Conservation (phyloP, 2,888 invertebrate species). For the Volucella inanis region DNA sequence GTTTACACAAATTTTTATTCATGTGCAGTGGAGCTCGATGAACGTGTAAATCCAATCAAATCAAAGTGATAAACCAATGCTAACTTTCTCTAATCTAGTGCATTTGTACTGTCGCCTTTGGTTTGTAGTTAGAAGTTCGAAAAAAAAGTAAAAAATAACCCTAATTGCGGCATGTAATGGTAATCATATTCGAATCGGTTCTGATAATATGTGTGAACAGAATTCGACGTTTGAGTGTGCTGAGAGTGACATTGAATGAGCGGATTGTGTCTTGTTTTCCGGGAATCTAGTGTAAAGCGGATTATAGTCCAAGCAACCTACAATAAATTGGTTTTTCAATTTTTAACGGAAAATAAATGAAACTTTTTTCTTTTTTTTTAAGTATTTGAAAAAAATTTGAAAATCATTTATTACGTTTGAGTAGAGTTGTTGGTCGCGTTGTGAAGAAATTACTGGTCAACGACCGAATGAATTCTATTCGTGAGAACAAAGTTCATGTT, state of each 20-base stretch:
- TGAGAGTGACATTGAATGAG: conserved; percentile 39
- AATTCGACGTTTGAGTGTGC: conserved; percentile 21
- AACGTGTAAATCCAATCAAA: conserved; percentile 29
- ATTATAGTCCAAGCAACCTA: conserved; percentile 34
- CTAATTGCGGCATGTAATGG: conserved; percentile 19
- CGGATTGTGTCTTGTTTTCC: conserved; percentile 3
- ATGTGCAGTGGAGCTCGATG: conserved; percentile 19
- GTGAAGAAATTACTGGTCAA: no score
- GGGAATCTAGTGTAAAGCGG: conserved; percentile 43
- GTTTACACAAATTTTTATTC: neutral
- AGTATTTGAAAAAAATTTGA: no score
- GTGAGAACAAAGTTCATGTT: conserved; percentile 35
- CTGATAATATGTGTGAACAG: conserved; percentile 1
- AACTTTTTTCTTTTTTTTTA: neutral
- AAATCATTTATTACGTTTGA: conserved; percentile 3
- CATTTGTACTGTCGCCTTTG: neutral
- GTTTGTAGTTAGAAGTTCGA: neutral
- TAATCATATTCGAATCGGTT: conserved; percentile 5
- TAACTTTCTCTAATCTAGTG: conserved; percentile 40
- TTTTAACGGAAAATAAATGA: conserved; percentile 23
- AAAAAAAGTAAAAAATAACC: neutral
- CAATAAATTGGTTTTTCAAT: conserved; percentile 1
- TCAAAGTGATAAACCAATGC: neutral
- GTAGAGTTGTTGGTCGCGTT: no score
- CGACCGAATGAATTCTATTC: no score